These are phyloP conservation scores for Myrmecobius fasciatus DNA, from an alignment of 2,113 vertebrate species.

Conservation along the genomic window DNA sequence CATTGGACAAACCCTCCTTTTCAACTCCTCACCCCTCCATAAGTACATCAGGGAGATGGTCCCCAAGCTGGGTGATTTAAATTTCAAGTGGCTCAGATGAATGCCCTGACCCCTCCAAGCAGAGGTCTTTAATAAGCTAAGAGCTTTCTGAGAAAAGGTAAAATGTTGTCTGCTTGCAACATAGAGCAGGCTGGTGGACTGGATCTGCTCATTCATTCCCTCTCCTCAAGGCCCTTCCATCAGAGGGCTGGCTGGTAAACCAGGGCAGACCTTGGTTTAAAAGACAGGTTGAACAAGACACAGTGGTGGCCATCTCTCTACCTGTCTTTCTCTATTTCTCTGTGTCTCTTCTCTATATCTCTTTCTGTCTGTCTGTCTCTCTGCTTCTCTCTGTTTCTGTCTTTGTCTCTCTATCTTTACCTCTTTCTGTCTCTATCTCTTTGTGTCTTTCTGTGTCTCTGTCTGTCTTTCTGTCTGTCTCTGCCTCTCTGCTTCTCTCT, in stretches of 20 bases:
- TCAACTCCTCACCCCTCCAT: constrained; percentile 39
- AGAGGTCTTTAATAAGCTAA: constrained; percentile 40
- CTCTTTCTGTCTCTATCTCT: too few species aligned
- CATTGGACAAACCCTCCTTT: constrained; percentile 44
- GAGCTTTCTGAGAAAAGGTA: constrained; percentile 24
- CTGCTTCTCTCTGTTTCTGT: not conserved
- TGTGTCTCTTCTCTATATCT: too few species aligned
- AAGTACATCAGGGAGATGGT: not conserved
- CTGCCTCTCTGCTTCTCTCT: too few species aligned
- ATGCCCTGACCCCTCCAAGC: constrained; percentile 20
- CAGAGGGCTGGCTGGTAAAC: constrained; percentile 33
- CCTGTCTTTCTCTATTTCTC: constrained; percentile 39
- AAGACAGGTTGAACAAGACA: constrained; percentile 37
- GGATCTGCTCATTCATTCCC: constrained; percentile 27
- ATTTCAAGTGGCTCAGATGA: constrained; percentile 48
- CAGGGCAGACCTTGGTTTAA: constrained; percentile 54
- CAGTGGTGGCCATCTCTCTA: not conserved
- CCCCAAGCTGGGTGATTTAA: constrained; percentile 53
- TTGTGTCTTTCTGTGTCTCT: too few species aligned
- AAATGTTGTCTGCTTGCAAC: not conserved
- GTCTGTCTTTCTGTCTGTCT: not conserved
- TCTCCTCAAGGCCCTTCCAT: accelerated
- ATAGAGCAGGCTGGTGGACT: not conserved
- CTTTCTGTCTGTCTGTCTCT: not conserved
- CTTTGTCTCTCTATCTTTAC: too few species aligned